Evolutionary conservation across 2,797 vertebrate species (phyloP), one percentile per base, ranked within the genome.

Genomic region (Clarias pachynema): DNA sequence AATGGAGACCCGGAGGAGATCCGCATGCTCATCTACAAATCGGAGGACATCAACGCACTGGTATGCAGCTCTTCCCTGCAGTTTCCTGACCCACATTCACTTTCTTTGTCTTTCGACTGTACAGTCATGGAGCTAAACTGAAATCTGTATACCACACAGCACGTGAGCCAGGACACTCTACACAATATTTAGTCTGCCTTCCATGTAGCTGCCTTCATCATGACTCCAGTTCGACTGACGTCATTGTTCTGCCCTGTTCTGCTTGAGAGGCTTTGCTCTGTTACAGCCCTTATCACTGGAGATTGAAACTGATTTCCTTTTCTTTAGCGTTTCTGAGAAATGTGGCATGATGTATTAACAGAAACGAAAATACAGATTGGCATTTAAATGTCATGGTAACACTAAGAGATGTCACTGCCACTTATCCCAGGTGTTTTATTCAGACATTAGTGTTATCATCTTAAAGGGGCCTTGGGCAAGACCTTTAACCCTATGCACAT

Each of bases 1-100:
- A 97, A 95, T 0, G 97, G 97, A n/a, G 97, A 99, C 90, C 96
- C 97, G 0, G 98, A 99, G 81, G 97, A 99, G 94, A 98, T 99
- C 86, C 96, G 97, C 2, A 96, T 97, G 96, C 93, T 99, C 90
- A 98, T 99, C 91, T 98, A 97, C 93, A 99, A 99, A 93, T 98
- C 97, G 0, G 98, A 99, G 92, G 98, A 99, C 91, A 97, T 99
- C 91, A 99, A 99, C 5, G 96, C 96, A 90, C 93, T 97, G 97
- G 98, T 99, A 95, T 91, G 92, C 82, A 34, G 26, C 57, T 26
- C 26, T 82, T 69, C 62, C 84, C 65, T 34, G 26, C n/a, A 44
- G 79, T 68, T 79, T 79, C 59, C 63, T 79, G 69, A 63, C 81
- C 83, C 72, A 85, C 57, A 86, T 85, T 34, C 83, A 59, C 37